Base-by-base conservation (phyloP, 2,888 invertebrate species). In the Rotaria magnacalcarata region DNA sequence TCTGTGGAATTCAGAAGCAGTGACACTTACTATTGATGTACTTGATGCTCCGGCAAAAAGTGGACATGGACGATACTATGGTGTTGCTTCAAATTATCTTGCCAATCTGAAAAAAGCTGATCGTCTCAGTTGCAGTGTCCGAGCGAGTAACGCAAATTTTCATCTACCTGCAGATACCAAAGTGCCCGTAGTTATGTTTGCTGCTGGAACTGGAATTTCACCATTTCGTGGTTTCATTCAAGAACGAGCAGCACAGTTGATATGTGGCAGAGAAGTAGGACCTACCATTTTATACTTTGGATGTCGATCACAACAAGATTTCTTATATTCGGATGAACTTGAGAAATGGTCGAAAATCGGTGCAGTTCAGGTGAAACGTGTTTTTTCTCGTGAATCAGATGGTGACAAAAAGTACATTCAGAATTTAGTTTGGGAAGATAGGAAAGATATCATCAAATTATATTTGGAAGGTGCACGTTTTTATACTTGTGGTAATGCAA, bases 381-480 rank as follows among this genome's bases (percentile, higher is more conserved):
- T 27, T 14, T 60, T 60, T 60, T 60, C 60, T 3, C 60, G 60
- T 24, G 14, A 60, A 60, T 27, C n/a, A 60, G 10, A 10, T 7
- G 60, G 14, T 60, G 60, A 24, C 24, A 60, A 60, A 60, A 60
- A 60, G 14, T 60, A 60, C 27, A 5, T 60, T n/a, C 60, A 60
- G 14, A n/a, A 60, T 60, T 60, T 60, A 27, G n/a, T 60, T 60
- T 60, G 60, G 60, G 60, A 60, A 60, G 60, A 60, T 60, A n/a
- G 60, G n/a, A n/a, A 60, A 60, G n/a, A n/a, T 24, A 60, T 60
- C n/a, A 27, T 14, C n/a, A 60, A 60, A 60, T 60, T 60, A 2
- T 60, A 24, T 60, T 27, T 7, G 7, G 60, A 60, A 60, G 60
- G 27, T 60, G 60, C 60, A 60, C 60, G 60, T 14, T 24, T 60